Percentiles rank a stretch among this genome's conserved stretches.
phyloP scores from a whole-genome alignment of 1,140 invertebrate species.

The Ectropis grisescens region DNA sequence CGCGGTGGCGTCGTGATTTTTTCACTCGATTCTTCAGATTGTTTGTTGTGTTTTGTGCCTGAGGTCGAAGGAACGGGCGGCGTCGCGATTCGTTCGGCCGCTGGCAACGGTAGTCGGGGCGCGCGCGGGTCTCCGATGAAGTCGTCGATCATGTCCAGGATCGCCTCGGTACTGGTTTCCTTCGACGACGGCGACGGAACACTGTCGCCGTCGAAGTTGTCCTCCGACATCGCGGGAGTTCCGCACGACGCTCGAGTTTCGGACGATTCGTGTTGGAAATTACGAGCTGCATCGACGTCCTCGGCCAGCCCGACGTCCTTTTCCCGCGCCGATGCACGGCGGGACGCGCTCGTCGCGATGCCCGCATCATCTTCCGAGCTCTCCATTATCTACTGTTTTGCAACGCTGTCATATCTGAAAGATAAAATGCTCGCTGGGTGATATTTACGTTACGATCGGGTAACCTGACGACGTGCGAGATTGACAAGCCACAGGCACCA shows the following conservation, averaged over 20 bases:
- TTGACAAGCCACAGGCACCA: conserved; percentile 68
- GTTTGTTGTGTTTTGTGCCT: no score
- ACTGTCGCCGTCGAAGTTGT: conserved; percentile 58
- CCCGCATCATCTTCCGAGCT: conserved; percentile 69
- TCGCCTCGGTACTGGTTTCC: conserved; percentile 64
- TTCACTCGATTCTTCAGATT: no score
- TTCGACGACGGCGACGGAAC: conserved; percentile 54
- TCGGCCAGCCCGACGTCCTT: conserved; percentile 54
- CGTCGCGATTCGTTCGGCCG: conserved; percentile 4
- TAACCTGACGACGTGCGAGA: conserved; percentile 67
- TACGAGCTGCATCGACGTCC: conserved; percentile 54
- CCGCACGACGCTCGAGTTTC: conserved; percentile 38
- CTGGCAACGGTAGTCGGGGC: conserved; percentile 27
- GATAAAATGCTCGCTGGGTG: conserved; percentile 60
- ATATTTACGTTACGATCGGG: conserved; percentile 66
- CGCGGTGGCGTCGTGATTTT: conserved; percentile 5
- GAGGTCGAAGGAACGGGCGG: no score
- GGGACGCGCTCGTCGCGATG: conserved; percentile 61
- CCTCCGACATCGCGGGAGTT: conserved; percentile 56
- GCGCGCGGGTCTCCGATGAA: conserved; percentile 58
- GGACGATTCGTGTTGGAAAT: conserved; percentile 37
- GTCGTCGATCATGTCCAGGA: conserved; percentile 67
- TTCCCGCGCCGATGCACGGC: conserved; percentile 68
- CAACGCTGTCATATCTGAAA: conserved; percentile 67
- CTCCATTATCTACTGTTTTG: conserved; percentile 71